phyloP scores from a whole-genome alignment of 2,888 invertebrate genomes.

The Eurytoma adleriae region DNA sequence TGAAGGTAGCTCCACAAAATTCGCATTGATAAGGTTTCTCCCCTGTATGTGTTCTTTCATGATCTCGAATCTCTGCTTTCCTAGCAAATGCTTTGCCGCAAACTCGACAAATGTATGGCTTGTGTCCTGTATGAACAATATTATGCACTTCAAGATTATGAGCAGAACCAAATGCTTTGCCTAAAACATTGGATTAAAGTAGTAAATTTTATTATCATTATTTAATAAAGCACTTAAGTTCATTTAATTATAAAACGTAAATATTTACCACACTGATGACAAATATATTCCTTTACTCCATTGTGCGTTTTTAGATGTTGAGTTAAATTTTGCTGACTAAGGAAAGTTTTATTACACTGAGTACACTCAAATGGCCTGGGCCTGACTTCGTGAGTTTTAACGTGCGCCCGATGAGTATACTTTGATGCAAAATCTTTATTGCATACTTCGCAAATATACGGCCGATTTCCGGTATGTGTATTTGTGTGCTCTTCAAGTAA shows the following conservation, averaged over 20 bases:
- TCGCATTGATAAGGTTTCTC: constrained; percentile 89
- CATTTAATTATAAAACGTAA: constrained; percentile 1
- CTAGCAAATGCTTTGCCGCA: constrained; percentile 88
- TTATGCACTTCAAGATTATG: constrained; percentile 88
- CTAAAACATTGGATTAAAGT: constrained; percentile 68
- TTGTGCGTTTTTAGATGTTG: constrained; percentile 87
- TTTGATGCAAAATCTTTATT: constrained; percentile 87
- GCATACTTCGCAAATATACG: constrained; percentile 82
- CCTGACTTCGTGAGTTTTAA: constrained; percentile 84
- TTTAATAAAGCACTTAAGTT: background rate
- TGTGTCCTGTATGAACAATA: constrained; percentile 86
- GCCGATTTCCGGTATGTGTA: constrained; percentile 83
- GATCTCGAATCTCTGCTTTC: constrained; percentile 87
- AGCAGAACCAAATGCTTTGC: constrained; percentile 86
- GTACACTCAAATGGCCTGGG: constrained; percentile 84
- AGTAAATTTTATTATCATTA: background rate
- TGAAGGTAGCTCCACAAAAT: constrained; percentile 86
- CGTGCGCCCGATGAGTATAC: constrained; percentile 86
- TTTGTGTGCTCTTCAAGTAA: constrained; percentile 85
- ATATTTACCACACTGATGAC: constrained; percentile 81
- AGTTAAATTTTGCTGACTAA: constrained; percentile 85
- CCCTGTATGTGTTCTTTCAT: constrained; percentile 88
- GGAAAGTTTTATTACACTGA: constrained; percentile 84
- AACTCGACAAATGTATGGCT: constrained; percentile 83
- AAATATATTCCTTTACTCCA: constrained; percentile 83